Percentiles rank a stretch among this genome's conserved stretches.
These are phyloP conservation scores for Clepsis dumicolana DNA, from an alignment of 2,888 invertebrate species.

Conservation along the genomic window DNA sequence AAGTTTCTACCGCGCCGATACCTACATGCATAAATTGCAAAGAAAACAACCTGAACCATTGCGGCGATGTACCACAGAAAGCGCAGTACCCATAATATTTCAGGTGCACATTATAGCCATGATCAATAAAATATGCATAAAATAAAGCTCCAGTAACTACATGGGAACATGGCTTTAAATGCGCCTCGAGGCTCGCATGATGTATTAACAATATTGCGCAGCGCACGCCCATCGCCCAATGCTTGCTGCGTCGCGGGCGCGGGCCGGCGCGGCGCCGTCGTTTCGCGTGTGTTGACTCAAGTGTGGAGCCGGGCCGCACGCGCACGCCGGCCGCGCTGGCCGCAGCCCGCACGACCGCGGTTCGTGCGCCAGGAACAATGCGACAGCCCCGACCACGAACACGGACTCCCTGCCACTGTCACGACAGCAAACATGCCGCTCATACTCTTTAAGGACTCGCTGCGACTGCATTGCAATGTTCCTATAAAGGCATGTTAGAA, in stretches of 20 bases:
- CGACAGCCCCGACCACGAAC: conserved; percentile 38
- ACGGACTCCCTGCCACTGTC: conserved; percentile 36
- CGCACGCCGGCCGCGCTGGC: conserved; percentile 6
- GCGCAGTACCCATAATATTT: neutral
- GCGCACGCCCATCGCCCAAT: conserved; percentile 11
- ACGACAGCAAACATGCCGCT: conserved; percentile 44
- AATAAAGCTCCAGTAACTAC: conserved; percentile 11
- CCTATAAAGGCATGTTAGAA: conserved; percentile 40
- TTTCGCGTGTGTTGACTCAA: conserved; percentile 72
- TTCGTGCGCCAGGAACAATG: conserved; percentile 40
- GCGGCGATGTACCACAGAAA: neutral
- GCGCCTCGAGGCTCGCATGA: conserved; percentile 26
- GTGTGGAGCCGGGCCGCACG: conserved; percentile 51
- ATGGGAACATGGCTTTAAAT: conserved; percentile 26
- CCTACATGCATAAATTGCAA: too few relatives aligned
- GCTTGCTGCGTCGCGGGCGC: conserved; percentile 49
- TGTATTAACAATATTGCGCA: conserved; percentile 30
- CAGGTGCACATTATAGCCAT: neutral
- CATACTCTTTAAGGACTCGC: conserved; percentile 46
- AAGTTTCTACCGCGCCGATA: too few relatives aligned
- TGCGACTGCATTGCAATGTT: conserved; percentile 44
- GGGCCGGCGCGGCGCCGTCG: conserved; percentile 45
- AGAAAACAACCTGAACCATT: neutral
- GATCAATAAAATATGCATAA: conserved; percentile 11
- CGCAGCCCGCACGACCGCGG: conserved; percentile 29